Evolutionary conservation across 2,113 vertebrate genomes (phyloP).

Genomic region (Parus major): DNA sequence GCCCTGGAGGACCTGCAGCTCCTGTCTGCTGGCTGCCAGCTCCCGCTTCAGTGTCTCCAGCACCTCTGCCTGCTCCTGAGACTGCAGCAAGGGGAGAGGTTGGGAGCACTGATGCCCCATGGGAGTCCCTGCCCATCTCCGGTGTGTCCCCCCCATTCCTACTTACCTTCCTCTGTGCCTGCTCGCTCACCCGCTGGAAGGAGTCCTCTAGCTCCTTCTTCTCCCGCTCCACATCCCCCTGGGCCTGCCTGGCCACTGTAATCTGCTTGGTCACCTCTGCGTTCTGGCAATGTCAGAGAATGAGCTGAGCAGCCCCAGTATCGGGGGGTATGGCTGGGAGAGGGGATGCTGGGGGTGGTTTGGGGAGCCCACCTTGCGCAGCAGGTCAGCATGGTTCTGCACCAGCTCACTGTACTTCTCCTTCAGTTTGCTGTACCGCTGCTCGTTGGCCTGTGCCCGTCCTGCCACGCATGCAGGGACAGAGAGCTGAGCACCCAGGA

Average conservation of each 20-base stretch:
- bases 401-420: conserved; percentile 96
- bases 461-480: conserved; percentile 40
- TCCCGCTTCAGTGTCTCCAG: conserved; percentile 86
- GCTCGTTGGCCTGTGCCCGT: conserved; percentile 93
- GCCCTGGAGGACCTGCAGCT: conserved; percentile 82
- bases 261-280: conserved; percentile 96
- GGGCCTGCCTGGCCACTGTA: conserved; percentile 84
- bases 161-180: conserved; percentile 84
- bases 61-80: conserved; percentile 84
- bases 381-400: conserved; percentile 92
- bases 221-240: conserved; percentile 88
- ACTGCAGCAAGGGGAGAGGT: conserved; percentile 67
- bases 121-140: not conserved
- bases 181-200: conserved; percentile 84
- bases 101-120: accelerated
- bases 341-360: too few species aligned
- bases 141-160: accelerated
- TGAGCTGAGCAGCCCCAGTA: not conserved
- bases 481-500: not conserved
- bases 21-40: conserved; percentile 82
- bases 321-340: accelerated
- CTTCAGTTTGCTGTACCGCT: conserved; percentile 96
- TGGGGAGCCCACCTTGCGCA: conserved; percentile 85
- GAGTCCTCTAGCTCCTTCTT: conserved; percentile 90
- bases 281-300: conserved; percentile 71